phyloP scores from a whole-genome alignment of 2,113 vertebrate species.

The Tamias sibiricus region DNA sequence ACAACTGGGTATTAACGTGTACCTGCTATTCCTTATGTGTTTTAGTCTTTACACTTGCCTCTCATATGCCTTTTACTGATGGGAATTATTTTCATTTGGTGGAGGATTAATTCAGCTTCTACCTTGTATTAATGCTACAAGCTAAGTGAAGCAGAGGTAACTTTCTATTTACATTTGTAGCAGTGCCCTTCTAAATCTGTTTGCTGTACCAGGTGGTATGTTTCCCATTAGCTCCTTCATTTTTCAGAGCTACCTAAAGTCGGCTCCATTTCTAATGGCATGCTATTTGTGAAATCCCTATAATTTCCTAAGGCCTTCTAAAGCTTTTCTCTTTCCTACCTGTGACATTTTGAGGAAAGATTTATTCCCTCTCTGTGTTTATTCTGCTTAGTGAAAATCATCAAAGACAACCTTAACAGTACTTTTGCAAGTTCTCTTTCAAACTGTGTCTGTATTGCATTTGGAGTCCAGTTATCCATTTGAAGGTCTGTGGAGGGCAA shows the following conservation, averaged over 20 bases:
- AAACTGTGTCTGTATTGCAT: background rate
- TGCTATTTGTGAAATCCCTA: conserved; percentile 65
- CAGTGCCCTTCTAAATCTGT: conserved; percentile 18
- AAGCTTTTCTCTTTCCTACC: conserved; percentile 62
- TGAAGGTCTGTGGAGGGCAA: background rate
- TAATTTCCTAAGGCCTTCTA: conserved; percentile 68
- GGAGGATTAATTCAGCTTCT: conserved; percentile 31
- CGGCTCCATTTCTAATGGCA: conserved; percentile 68
- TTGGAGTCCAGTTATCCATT: background rate
- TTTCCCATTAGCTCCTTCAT: conserved; percentile 37
- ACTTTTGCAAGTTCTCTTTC: conserved; percentile 54
- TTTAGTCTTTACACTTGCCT: background rate
- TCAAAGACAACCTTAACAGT: background rate
- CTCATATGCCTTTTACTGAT: background rate
- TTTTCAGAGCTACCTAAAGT: conserved; percentile 46
- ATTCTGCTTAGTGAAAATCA: conserved; percentile 70
- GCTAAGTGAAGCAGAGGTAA: background rate
- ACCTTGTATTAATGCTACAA: background rate
- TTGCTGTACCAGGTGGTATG: background rate
- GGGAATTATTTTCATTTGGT: background rate
- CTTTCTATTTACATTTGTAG: conserved; percentile 5
- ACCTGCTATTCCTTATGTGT: background rate
- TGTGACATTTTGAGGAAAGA: conserved; percentile 75
- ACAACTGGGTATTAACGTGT: background rate
- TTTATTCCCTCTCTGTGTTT: conserved; percentile 65